phyloP scores from a whole-genome alignment of 2,888 invertebrate species.

The Ochropacha duplaris region DNA sequence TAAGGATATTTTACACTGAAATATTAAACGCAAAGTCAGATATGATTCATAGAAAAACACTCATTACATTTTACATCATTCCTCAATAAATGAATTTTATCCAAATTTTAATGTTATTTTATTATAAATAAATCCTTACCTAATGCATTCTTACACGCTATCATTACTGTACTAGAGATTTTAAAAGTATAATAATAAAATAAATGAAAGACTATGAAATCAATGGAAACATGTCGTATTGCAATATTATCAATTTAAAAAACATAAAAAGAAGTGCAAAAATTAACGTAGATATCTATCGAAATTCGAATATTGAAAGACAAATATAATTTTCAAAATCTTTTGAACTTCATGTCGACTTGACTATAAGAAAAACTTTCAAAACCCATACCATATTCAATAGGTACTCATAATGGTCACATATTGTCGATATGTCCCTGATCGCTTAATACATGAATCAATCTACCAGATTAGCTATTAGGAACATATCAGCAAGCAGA shows the following conservation, averaged over 20 bases:
- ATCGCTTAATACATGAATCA: no score
- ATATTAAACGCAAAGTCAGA: conserved; percentile 36
- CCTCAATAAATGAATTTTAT: conserved; percentile 65
- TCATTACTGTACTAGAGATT: background rate
- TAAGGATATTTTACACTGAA: conserved; percentile 38
- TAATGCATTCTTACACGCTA: background rate
- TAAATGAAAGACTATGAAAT: no score
- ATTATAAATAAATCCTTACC: conserved; percentile 10
- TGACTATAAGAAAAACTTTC: no score
- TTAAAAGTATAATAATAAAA: background rate
- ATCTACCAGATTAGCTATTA: no score
- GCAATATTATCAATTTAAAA: background rate
- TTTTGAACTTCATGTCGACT: no score
- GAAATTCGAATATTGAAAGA: no score
- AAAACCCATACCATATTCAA: no score
- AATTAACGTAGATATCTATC: background rate
- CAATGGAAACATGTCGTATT: background rate
- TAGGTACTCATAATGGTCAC: no score
- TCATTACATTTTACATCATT: conserved; percentile 54
- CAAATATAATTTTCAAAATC: no score
- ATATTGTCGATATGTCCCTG: no score
- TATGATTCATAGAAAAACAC: conserved; percentile 38
- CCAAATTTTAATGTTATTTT: conserved; percentile 41
- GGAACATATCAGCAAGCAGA: no score
- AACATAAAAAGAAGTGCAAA: background rate